Percentiles rank a stretch among this genome's conserved stretches.
Conservation (phyloP, 2,797 vertebrate species). For the Muraenolepis orangiensis region DNA sequence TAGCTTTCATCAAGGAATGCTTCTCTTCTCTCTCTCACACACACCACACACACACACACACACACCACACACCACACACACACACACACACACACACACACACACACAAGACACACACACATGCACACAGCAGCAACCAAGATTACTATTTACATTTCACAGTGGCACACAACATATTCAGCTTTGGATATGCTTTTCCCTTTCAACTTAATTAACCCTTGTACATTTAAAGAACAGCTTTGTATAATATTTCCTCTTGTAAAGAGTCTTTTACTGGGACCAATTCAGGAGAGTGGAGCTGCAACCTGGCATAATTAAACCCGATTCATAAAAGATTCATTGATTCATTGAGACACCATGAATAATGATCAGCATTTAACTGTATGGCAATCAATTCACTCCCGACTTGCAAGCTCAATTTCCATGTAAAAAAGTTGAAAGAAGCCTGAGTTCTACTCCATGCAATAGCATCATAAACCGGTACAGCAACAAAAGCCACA, state of each 20-base stretch:
- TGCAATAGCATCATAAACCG: slow-evolving; percentile 1
- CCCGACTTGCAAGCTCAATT: background rate
- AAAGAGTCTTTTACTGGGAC: background rate
- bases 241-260: background rate
- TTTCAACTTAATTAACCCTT: background rate
- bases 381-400: background rate
- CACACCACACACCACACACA: background rate
- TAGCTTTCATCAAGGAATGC: slow-evolving; percentile 35
- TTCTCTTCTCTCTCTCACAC: slow-evolving; percentile 1
- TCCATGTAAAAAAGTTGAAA: background rate
- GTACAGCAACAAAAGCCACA: slow-evolving; percentile 41
- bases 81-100: slow-evolving; percentile 3
- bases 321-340: background rate
- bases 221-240: background rate
- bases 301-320: background rate
- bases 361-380: background rate
- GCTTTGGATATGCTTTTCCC: background rate
- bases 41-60: slow-evolving; percentile 2
- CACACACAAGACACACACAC: background rate
- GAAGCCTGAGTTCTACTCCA: background rate
- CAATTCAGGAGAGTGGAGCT: background rate
- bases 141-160: background rate
- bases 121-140: background rate
- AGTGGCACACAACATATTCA: background rate
- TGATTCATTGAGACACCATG: background rate